These are phyloP conservation scores for Timema cristinae DNA, from an alignment of 2,888 invertebrate genomes.

Conservation along the genomic window DNA sequence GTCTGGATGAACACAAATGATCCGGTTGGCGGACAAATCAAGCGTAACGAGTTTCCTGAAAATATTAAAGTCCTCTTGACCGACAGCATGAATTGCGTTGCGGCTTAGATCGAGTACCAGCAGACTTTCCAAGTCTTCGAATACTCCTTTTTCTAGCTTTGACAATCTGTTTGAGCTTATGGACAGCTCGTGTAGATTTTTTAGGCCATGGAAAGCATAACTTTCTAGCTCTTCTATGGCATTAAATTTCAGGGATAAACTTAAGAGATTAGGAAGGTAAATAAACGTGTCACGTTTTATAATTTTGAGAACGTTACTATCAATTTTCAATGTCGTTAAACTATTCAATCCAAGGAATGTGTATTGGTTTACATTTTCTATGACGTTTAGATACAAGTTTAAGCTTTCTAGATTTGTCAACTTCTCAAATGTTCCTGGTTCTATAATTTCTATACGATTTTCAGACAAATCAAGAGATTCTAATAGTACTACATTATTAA, in stretches of 20 bases:
- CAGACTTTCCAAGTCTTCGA: conserved; percentile 7
- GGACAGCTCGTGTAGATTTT: neutral
- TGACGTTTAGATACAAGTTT: neutral
- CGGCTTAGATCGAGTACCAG: neutral
- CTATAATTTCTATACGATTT: neutral
- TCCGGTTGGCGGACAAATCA: neutral
- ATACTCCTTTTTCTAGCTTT: neutral
- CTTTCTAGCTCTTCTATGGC: conserved; percentile 1
- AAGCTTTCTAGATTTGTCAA: neutral
- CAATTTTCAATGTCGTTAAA: neutral
- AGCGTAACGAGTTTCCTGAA: neutral
- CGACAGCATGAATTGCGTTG: conserved; percentile 3
- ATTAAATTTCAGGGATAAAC: neutral
- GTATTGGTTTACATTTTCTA: neutral
- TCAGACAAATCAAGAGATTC: neutral
- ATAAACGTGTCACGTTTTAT: neutral
- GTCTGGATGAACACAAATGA: conserved; percentile 3
- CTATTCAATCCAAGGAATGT: conserved; percentile 4
- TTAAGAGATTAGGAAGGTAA: neutral
- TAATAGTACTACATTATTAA: neutral
- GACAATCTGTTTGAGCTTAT: neutral
- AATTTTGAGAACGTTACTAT: neutral
- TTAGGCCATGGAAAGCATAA: neutral
- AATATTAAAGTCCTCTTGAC: neutral
- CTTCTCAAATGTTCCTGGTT: neutral